phyloP scores from a whole-genome alignment of 2,113 vertebrate genomes.

The Megaptera novaeangliae region DNA sequence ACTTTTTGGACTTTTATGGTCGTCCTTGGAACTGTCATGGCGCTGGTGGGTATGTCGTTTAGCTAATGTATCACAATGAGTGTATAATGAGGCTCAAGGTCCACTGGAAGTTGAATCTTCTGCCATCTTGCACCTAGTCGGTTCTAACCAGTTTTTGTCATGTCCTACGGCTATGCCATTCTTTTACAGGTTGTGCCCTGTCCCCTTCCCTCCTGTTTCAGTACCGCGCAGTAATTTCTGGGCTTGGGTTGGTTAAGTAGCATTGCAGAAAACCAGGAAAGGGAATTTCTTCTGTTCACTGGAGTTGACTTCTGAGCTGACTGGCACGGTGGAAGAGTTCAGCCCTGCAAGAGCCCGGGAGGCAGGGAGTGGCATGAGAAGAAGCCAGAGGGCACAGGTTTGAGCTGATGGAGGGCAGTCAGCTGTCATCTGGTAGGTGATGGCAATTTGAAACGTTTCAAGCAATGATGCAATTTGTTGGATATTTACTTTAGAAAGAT shows the following conservation, averaged over 20 bases:
- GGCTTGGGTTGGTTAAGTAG: too few relatives aligned
- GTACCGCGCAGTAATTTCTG: fast-evolving
- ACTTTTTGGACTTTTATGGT: too few relatives aligned
- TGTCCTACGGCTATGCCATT: too few relatives aligned
- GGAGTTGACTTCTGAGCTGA: background rate
- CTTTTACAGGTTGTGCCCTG: too few relatives aligned
- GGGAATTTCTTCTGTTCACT: background rate
- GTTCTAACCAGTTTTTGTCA: too few relatives aligned
- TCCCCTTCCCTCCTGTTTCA: too few relatives aligned
- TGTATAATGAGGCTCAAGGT: too few relatives aligned
- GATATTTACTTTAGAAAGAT: background rate
- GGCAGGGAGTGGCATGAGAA: background rate
- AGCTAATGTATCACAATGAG: too few relatives aligned
- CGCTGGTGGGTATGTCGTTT: too few relatives aligned
- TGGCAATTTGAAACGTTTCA: background rate
- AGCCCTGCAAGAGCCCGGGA: fast-evolving
- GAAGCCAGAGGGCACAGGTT: background rate
- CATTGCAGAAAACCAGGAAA: fast-evolving
- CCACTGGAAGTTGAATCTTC: too few relatives aligned
- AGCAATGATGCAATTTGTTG: background rate
- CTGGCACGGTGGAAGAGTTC: fast-evolving
- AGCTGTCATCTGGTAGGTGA: background rate
- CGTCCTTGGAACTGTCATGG: too few relatives aligned
- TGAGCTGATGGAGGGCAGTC: fast-evolving
- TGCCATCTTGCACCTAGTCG: too few relatives aligned